A percentile compares a stretch with the other conserved stretches of the same genome.
Evolutionary conservation across 1,140 invertebrate genomes (phyloP).

Genomic region (Armadillidium nasatum): DNA sequence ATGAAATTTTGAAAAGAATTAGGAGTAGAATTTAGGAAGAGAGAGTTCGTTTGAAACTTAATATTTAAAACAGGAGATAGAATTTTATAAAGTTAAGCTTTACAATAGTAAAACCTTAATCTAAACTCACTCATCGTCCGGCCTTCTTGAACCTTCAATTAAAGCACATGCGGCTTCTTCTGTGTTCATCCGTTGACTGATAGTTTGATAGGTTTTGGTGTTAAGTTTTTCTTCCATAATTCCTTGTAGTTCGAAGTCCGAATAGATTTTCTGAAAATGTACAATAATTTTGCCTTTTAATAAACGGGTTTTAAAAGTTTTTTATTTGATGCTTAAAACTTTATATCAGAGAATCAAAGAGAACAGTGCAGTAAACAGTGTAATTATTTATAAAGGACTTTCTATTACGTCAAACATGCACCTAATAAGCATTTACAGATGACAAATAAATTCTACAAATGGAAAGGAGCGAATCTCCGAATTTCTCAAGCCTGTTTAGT

Average conservation of each 20-base stretch:
- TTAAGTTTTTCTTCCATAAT: conserved; percentile 97
- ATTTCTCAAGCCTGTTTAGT: too few relatives aligned
- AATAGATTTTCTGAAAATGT: conserved; percentile 83
- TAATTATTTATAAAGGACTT: too few relatives aligned
- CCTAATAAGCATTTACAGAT: neutral
- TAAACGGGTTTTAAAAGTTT: neutral
- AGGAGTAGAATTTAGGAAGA: neutral
- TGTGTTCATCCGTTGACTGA: conserved; percentile 88
- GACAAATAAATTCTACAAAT: neutral
- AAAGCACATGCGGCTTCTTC: conserved; percentile 92
- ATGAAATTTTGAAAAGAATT: conserved; percentile 27
- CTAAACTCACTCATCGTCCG: conserved; percentile 54
- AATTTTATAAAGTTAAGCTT: conserved; percentile 10
- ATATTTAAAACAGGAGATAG: neutral
- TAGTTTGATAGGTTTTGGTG: conserved; percentile 90
- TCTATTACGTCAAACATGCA: neutral
- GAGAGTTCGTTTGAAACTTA: neutral
- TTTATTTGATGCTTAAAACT: neutral
- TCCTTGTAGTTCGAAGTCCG: conserved; percentile 97
- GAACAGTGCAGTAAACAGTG: neutral
- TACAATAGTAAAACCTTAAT: neutral
- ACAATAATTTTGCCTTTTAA: neutral
- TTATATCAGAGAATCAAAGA: neutral
- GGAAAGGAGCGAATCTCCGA: too few relatives aligned
- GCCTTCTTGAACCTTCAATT: conserved; percentile 66